Evolutionary conservation across 2,888 invertebrate genomes (phyloP), one percentile per base, ranked within the genome.

Genomic region (Drosophila borealis): DNA sequence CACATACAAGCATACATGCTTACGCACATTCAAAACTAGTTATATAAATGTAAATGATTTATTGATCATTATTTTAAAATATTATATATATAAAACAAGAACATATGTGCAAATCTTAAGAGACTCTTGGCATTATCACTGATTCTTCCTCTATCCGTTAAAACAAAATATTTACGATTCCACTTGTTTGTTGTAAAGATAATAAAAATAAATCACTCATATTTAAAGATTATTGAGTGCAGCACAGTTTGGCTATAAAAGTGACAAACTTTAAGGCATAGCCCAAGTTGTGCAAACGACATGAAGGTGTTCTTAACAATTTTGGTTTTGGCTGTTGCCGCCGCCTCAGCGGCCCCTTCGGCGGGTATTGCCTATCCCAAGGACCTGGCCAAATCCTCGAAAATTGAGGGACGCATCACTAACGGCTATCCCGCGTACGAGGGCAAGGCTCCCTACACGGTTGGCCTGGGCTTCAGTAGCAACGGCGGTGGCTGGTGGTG

Each of bases 401-500:
- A 71, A 36, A n/a, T 70, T 14, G 56, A 56, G 51, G 83, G 29
- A 50, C 73, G 72, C 19, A 90, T 90, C 34, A 87, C 88, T 70
- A 88, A 90, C 49, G 90, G 90, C 44, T 75, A 83, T 33, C 66
- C 77, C 6, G 90, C 90, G 19, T 56, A 53, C 33, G 81, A 72
- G 41, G 85, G 87, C n/a, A 84, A 88, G 69, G 81, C 88, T 4
- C 88, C 90, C 48, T 90, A 90, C 64, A 88, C 89, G 41, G 86
- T 90, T 10, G 91, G 89, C 11, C 77, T 91, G 48, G 64, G 67
- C 33, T 82, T 90, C 56, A 75, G 63, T 8, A 8, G 29, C 29
- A 29, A 29, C 29, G 29, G 29, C 29, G 29, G 29, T 42, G 70
- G 70, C 50, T 83, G 81, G 74, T 90, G 84, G 86, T 91, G 91